These are phyloP conservation scores for Eidolon helvum DNA, from an alignment of 2,113 vertebrate genomes.

Conservation along the genomic window DNA sequence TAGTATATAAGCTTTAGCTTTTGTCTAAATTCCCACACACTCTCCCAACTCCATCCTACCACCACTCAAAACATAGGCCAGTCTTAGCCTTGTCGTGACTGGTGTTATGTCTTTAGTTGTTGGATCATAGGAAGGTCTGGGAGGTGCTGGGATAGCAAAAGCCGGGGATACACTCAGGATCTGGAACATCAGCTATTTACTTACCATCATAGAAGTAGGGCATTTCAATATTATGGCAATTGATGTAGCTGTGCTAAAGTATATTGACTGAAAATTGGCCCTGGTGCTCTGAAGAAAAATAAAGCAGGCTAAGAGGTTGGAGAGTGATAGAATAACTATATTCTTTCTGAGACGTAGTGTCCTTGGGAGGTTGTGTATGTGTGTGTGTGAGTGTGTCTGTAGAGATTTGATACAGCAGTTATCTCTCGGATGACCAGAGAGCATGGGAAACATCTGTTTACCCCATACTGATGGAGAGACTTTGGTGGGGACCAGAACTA, in stretches of 20 bases:
- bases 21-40: not conserved
- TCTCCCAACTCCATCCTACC: not conserved
- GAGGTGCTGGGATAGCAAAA: not conserved
- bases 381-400: too few relatives aligned
- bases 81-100: not conserved
- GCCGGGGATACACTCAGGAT: not conserved
- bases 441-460: not conserved
- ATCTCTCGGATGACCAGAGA: not conserved
- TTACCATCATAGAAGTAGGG: not conserved
- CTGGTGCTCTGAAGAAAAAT: not conserved
- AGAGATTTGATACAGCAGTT: not conserved
- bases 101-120: not conserved
- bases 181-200: not conserved
- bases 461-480: not conserved
- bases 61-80: not conserved
- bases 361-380: not conserved
- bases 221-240: not conserved
- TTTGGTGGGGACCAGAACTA: not conserved
- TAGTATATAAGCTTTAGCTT: not conserved
- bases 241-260: not conserved
- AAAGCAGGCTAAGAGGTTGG: not conserved
- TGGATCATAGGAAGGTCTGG: not conserved
- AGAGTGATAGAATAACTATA: not conserved
- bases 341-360: not conserved
- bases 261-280: not conserved